Evolutionary conservation across 2,888 invertebrate species (phyloP), one percentile per base, ranked within the genome.

Genomic region (Oxyscelio sp.): DNA sequence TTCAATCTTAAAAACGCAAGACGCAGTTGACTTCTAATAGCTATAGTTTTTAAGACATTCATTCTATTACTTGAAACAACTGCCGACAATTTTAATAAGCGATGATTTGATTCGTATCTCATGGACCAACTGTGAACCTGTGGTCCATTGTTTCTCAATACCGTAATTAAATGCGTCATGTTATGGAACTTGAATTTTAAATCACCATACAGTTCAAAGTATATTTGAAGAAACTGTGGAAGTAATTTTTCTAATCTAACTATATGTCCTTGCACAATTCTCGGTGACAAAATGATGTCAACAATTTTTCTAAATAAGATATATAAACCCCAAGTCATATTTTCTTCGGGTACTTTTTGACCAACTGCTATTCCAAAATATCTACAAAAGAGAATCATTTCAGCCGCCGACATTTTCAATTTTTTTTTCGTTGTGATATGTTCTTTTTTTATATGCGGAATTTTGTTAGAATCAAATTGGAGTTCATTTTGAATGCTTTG

Each of bases 41-140:
- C 61, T 54, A 79, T n/a, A 13, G 78, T 78, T 70, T 75, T 81
- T 52, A 81, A 50, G 34, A 83, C 19, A 71, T 83, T 83, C 11
- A 58, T 34, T 59, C 77, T 63, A 52, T 58, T 73, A 24, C 21
- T 73, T 59, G 83, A 77, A 52, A 66, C 65, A 13, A 59, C 40
- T 4, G 77, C 59, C 22, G 77, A 68, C 43, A 68, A 27, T 27
- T 65, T 75, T 13, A 75, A 56, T 21, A 54, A 31, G 5, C 65
- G 74, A 38, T 66, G 38, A 13, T 66, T 34, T 31, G 34, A 21
- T 38, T 66, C 52, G 61, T 21, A 40, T 54, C 54, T 22, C 54
- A 54, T 54, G 24, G 54, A 17, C 54, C 24, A 54, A 27, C 2
- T 21, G 22, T 21, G n/a, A 5, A 54, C 13, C 8, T 24, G 54